A percentile compares a stretch with the other conserved stretches of the same genome.
Conservation (phyloP, 1,140 invertebrate genomes). For the Cyclargus thomasi region DNA sequence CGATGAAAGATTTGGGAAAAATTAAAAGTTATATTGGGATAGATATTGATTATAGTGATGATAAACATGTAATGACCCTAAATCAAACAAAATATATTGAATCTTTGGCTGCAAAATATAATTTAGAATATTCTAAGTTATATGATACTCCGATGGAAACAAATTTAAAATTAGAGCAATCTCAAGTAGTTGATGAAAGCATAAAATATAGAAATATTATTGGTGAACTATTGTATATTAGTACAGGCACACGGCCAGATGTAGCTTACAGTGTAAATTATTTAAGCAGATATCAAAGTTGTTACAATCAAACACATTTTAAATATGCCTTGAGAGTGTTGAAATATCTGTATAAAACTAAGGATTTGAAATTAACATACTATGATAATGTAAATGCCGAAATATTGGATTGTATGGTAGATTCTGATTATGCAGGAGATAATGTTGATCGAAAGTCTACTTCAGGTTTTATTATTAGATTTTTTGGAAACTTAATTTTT, state of each 20-base stretch:
- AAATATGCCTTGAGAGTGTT: conserved; percentile 50
- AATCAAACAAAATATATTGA: conserved; percentile 59
- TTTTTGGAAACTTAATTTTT: conserved; percentile 43
- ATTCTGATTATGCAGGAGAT: conserved; percentile 56
- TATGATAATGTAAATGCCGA: conserved; percentile 37
- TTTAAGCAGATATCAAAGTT: conserved; percentile 52
- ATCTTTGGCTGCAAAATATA: conserved; percentile 49
- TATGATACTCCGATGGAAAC: conserved; percentile 42
- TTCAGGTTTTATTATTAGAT: conserved; percentile 46
- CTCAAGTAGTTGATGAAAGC: conserved; percentile 40
- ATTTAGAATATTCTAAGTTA: conserved; percentile 38
- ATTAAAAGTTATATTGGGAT: conserved; percentile 36
- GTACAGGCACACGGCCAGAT: conserved; percentile 54
- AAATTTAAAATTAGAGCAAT: conserved; percentile 56
- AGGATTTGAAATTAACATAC: conserved; percentile 50
- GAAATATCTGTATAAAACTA: conserved; percentile 52
- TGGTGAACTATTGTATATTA: conserved; percentile 56
- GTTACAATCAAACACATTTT: conserved; percentile 49
- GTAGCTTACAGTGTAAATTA: conserved; percentile 30
- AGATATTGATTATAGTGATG: conserved; percentile 43
- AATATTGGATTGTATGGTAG: conserved; percentile 47
- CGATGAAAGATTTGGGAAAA: too few species aligned
- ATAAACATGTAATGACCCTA: conserved; percentile 39
- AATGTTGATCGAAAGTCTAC: conserved; percentile 51
- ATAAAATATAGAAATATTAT: conserved; percentile 46